Evolutionary conservation across 2,113 vertebrate species (phyloP).

Genomic region (Channa maculata): DNA sequence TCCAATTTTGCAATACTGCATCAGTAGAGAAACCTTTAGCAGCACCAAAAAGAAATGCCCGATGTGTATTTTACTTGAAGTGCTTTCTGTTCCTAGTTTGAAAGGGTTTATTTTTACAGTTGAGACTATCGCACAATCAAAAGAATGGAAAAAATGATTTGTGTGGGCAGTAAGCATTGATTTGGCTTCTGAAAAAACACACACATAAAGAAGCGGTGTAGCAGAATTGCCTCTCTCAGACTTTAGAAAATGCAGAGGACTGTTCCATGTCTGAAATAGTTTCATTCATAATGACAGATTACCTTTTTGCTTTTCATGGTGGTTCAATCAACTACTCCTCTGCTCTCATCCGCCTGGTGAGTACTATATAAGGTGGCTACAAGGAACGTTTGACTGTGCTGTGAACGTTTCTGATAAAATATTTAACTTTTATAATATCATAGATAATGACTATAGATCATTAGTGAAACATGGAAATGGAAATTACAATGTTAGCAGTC

Average conservation of each 20-base stretch:
- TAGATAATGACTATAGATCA: conserved; percentile 2
- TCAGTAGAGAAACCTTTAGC: not conserved
- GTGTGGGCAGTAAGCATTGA: conserved; percentile 13
- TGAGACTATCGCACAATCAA: conserved; percentile 7
- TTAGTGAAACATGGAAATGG: conserved; percentile 14
- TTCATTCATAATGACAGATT: conserved; percentile 23
- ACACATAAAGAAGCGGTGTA: conserved; percentile 15
- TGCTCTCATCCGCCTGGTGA: not conserved
- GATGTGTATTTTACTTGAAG: conserved; percentile 17
- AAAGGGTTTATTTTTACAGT: conserved; percentile 8
- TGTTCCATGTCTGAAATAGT: not conserved
- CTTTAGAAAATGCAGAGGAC: conserved; percentile 11
- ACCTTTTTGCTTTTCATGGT: conserved; percentile 16
- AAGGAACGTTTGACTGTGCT: not conserved
- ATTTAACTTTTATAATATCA: conserved; percentile 4
- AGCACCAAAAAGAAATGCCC: conserved; percentile 4
- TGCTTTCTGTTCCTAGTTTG: conserved; percentile 17
- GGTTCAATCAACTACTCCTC: conserved; percentile 30
- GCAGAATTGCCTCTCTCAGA: not conserved
- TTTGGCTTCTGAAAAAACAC: conserved; percentile 39
- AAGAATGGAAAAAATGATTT: not conserved
- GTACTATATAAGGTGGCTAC: conserved; percentile 4
- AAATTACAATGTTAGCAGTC: not conserved
- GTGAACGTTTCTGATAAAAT: conserved; percentile 29
- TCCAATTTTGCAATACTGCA: not conserved